These are phyloP conservation scores for Pseudomugil gertrudae DNA, from an alignment of 2,797 vertebrate species.

Conservation along the genomic window DNA sequence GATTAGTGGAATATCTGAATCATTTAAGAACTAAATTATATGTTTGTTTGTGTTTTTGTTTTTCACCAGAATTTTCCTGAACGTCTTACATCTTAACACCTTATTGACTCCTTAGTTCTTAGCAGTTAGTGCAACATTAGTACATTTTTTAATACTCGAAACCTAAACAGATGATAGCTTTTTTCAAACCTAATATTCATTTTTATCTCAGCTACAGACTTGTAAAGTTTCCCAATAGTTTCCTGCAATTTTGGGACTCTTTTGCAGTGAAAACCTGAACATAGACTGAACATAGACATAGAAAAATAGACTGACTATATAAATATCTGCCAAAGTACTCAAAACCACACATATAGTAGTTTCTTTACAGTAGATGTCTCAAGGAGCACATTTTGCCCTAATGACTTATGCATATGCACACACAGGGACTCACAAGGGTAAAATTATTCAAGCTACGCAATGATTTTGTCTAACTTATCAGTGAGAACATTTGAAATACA, in stretches of 20 bases:
- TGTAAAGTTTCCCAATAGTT: neutral
- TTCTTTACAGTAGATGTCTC: neutral
- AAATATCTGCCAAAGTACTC: neutral
- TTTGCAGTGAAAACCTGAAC: neutral
- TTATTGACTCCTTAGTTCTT: no score
- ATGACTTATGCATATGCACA: neutral
- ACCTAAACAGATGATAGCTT: neutral
- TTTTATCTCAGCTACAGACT: neutral
- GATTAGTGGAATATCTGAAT: no score
- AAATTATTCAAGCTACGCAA: neutral
- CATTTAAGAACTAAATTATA: no score
- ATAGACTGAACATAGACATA: no score
- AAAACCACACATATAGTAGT: neutral
- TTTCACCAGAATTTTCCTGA: no score
- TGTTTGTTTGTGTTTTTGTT: no score
- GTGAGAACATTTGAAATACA: constrained; percentile 29
- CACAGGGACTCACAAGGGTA: neutral
- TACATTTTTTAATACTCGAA: neutral
- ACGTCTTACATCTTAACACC: neutral
- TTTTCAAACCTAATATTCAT: neutral
- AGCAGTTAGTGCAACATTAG: neutral
- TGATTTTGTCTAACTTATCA: constrained; percentile 3
- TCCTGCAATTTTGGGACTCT: neutral
- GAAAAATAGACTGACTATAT: no score
- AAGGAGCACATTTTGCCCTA: neutral